Base-by-base conservation (phyloP, 2,888 invertebrate species). In the Drosophila quinaria region DNA sequence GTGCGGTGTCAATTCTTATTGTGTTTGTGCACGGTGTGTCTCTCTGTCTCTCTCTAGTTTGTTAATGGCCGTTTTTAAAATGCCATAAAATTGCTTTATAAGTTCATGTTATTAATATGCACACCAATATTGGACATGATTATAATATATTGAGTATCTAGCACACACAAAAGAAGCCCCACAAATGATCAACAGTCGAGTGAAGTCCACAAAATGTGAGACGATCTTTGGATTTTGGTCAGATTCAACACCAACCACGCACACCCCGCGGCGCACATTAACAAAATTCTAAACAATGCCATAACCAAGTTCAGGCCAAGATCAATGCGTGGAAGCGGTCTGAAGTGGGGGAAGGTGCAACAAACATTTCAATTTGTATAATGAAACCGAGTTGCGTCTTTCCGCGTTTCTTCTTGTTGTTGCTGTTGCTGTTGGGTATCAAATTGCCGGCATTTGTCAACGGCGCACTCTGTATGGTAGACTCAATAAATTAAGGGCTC, bases 391-490 rank as follows among this genome's bases (percentile, higher is more conserved):
- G 60, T 60, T 70, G 61, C 39, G 9, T 60, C 76, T 62, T 54
- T 47, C 8, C 35, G 46, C 58, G 60, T 56, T 46, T 51, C 25
- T 60, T 33, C 42, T 42, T 25, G 39, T 25, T 41, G 42, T 19
- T 65, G 61, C 59, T 44, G 42, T 19, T 70, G 64, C 46, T 62
- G 61, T 60, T 31, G 70, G 69, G 78, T 89, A 80, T 89, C 89
- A 81, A 90, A 89, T 89, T 85, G 88, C 89, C 29, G 73, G 51
- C 88, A 89, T 90, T 89, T 89, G 86, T 89, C 89, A 90, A 70
- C 62, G 72, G 59, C 55, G 67, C 54, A 41, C 41, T 17, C 41
- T 41, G 66, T 46, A 64, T 55, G 29, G 29, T 8, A 8, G 29
- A 29, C 29, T 54, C 71, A 78, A 88, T 90, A 90, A 90, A 90